phyloP scores from a whole-genome alignment of 2,888 invertebrate genomes.

The Formica aserva region DNA sequence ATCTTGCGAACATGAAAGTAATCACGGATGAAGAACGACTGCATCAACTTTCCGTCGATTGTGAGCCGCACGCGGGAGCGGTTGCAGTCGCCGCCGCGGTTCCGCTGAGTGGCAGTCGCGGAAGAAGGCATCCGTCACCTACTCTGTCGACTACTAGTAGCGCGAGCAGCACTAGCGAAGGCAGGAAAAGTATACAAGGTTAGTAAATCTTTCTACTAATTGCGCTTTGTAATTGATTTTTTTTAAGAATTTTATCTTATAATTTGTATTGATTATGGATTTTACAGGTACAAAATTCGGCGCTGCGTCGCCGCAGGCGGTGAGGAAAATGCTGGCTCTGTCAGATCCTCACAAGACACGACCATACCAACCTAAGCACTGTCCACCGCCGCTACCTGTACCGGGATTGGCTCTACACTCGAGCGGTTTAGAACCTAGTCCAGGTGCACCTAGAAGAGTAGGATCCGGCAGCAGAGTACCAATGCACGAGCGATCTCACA shows the following conservation, averaged over 20 bases:
- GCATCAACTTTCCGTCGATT: slow-evolving; percentile 95
- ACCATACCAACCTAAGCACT: slow-evolving; percentile 93
- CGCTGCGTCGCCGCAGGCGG: slow-evolving; percentile 98
- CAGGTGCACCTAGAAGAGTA: slow-evolving; percentile 87
- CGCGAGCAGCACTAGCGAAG: slow-evolving; percentile 94
- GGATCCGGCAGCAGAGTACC: slow-evolving; percentile 87
- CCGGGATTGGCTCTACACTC: slow-evolving; percentile 87
- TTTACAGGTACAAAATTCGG: slow-evolving; percentile 87
- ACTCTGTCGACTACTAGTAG: slow-evolving; percentile 97
- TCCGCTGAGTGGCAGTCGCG: slow-evolving; percentile 88
- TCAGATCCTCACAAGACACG: slow-evolving; percentile 95
- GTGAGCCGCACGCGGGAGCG: slow-evolving; percentile 89
- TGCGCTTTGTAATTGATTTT: neutral
- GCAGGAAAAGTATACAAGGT: slow-evolving; percentile 87
- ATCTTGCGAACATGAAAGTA: slow-evolving; percentile 96
- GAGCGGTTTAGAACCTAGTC: slow-evolving; percentile 87
- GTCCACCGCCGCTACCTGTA: slow-evolving; percentile 88
- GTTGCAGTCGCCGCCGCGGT: slow-evolving; percentile 86
- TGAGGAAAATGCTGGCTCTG: slow-evolving; percentile 96
- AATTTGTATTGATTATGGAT: neutral
- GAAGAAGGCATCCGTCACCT: slow-evolving; percentile 96
- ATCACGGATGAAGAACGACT: slow-evolving; percentile 96
- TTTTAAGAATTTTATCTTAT: neutral
- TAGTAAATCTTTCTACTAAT: neutral
- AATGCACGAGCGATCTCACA: slow-evolving; percentile 95